phyloP scores from a whole-genome alignment of 2,113 vertebrate genomes.

The Lynx canadensis region DNA sequence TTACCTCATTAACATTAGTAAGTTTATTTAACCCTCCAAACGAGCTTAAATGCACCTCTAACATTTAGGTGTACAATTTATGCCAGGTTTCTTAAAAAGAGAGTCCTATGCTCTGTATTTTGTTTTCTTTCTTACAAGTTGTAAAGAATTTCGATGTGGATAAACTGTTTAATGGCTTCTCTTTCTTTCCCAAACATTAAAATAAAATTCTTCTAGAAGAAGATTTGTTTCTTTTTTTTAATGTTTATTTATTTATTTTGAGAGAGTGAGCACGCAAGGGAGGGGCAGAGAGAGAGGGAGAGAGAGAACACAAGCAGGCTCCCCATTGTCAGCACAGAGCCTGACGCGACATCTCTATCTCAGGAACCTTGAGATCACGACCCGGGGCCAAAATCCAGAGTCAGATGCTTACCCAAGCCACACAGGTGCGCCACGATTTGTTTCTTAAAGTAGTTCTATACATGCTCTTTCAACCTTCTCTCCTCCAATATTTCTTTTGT shows the following conservation, averaged over 20 bases:
- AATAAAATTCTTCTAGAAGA: neutral
- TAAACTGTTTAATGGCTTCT: neutral
- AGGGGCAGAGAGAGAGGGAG: too few species aligned
- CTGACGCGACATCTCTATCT: too few species aligned
- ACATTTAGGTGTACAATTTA: neutral
- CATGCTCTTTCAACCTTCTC: fast-evolving
- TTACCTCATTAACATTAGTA: neutral
- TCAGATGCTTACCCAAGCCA: too few species aligned
- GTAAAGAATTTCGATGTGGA: neutral
- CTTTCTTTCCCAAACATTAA: neutral
- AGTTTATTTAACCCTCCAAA: neutral
- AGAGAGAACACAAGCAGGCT: too few species aligned
- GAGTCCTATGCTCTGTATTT: neutral
- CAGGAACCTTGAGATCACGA: too few species aligned
- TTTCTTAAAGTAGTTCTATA: neutral
- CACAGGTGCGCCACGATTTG: too few species aligned
- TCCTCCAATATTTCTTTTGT: neutral
- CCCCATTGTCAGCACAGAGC: too few species aligned
- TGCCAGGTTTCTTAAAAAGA: neutral
- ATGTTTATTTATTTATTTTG: too few species aligned
- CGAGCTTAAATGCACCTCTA: neutral
- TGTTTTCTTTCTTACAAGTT: neutral
- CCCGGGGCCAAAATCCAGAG: too few species aligned
- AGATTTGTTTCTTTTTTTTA: neutral
- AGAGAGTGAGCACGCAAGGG: too few species aligned